Conservation (phyloP, 2,797 vertebrate species). For the Falco naumanni region DNA sequence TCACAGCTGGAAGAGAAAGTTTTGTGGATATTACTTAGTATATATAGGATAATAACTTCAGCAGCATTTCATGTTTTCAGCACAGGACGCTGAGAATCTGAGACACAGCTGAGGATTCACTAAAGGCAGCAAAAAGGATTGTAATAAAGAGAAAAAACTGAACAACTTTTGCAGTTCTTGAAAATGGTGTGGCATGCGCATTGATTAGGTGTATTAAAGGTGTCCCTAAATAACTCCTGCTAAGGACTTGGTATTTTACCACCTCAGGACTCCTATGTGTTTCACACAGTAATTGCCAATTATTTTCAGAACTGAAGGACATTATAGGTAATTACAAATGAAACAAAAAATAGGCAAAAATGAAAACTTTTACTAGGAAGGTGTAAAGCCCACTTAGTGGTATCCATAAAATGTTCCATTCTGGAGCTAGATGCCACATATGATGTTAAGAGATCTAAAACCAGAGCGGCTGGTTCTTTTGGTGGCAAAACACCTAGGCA, state of each 20-base stretch:
- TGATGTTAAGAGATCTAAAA: not conserved
- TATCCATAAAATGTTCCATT: not conserved
- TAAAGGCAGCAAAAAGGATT: conserved; percentile 3
- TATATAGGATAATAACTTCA: not conserved
- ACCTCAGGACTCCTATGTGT: not conserved
- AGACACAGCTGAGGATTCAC: not conserved
- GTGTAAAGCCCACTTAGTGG: not conserved
- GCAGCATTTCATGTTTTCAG: not conserved
- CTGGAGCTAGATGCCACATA: not conserved
- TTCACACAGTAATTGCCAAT: not conserved
- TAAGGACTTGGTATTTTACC: conserved; percentile 51
- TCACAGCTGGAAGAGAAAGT: not conserved
- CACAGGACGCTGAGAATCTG: conserved; percentile 29
- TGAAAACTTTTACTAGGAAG: not conserved
- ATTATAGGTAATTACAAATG: not conserved
- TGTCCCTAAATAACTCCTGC: conserved; percentile 25
- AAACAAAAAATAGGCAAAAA: rapidly evolving
- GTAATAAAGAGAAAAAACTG: conserved; percentile 42
- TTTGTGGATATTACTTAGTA: not conserved
- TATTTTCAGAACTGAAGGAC: conserved; percentile 30
- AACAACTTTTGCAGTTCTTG: conserved; percentile 43
- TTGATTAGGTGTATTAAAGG: conserved; percentile 48
- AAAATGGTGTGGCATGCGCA: conserved; percentile 55
- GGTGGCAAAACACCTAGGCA: not conserved
- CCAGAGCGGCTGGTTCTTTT: not conserved